These are phyloP conservation scores for Peromyscus attwateri DNA, from an alignment of 2,797 vertebrate genomes.

Conservation along the genomic window DNA sequence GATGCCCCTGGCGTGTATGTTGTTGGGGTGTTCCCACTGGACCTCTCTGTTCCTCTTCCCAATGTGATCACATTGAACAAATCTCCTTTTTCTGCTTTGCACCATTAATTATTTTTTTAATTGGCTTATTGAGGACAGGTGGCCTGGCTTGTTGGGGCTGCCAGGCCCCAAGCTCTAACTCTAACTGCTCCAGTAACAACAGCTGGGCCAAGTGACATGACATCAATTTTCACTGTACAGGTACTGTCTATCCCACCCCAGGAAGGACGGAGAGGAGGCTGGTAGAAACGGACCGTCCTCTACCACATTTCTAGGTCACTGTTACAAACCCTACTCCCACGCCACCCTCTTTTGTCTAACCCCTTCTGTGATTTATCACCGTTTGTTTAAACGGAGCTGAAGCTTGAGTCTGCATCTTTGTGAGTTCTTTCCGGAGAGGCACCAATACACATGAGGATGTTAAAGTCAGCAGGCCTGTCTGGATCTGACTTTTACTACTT, in stretches of 20 bases:
- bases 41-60: background rate
- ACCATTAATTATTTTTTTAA: background rate
- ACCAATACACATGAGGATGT: background rate
- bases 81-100: background rate
- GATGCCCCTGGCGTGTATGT: background rate
- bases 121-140: background rate
- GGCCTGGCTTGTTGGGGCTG: background rate
- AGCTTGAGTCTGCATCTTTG: background rate
- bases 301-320: background rate
- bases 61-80: background rate
- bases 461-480: background rate
- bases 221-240: background rate
- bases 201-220: background rate
- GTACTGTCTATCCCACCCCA: background rate
- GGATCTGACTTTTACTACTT: background rate
- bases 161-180: background rate
- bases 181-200: background rate
- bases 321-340: background rate
- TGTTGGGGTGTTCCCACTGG: background rate
- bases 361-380: background rate
- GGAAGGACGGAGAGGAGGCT: background rate
- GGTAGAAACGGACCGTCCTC: background rate
- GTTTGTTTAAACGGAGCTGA: background rate
- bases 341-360: background rate
- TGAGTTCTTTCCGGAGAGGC: background rate